Conservation (phyloP, 2,888 invertebrate species). For the Thymelicus acteon region DNA sequence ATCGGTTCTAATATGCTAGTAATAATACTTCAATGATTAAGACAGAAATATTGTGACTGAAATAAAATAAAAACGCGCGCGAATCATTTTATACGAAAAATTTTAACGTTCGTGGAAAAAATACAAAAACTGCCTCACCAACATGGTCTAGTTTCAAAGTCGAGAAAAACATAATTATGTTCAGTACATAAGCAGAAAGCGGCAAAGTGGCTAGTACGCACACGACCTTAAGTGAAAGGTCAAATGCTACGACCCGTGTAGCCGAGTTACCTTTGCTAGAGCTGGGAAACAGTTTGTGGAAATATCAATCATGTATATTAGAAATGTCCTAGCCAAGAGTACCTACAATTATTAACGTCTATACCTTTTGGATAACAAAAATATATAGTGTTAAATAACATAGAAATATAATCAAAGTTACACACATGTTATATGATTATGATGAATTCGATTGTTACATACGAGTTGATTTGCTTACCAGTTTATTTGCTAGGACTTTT, state of each 20-base stretch:
- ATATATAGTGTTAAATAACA: too few relatives aligned
- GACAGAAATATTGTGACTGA: too few relatives aligned
- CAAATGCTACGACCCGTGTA: conserved; percentile 21
- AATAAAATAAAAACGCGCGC: too few relatives aligned
- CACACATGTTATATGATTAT: too few relatives aligned
- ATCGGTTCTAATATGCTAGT: too few relatives aligned
- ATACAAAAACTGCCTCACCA: background rate
- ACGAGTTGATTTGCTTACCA: too few relatives aligned
- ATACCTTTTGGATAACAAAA: background rate
- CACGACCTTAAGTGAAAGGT: conserved; percentile 19
- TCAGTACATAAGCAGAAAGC: background rate
- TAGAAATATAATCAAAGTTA: too few relatives aligned
- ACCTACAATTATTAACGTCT: conserved; percentile 6
- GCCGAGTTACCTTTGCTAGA: conserved; percentile 22
- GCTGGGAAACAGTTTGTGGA: conserved; percentile 29
- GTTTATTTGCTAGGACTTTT: too few relatives aligned
- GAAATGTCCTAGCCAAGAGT: background rate
- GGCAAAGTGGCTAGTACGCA: background rate
- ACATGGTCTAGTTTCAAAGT: background rate
- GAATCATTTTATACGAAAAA: background rate
- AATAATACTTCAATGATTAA: too few relatives aligned
- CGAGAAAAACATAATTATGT: conserved; percentile 2
- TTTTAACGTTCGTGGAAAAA: background rate
- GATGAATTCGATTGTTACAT: too few relatives aligned
- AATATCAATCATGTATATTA: conserved; percentile 30